A percentile compares a stretch with the other conserved stretches of the same genome.
These are phyloP conservation scores for Poecilia picta DNA, from an alignment of 2,797 vertebrate genomes.

Conservation along the genomic window DNA sequence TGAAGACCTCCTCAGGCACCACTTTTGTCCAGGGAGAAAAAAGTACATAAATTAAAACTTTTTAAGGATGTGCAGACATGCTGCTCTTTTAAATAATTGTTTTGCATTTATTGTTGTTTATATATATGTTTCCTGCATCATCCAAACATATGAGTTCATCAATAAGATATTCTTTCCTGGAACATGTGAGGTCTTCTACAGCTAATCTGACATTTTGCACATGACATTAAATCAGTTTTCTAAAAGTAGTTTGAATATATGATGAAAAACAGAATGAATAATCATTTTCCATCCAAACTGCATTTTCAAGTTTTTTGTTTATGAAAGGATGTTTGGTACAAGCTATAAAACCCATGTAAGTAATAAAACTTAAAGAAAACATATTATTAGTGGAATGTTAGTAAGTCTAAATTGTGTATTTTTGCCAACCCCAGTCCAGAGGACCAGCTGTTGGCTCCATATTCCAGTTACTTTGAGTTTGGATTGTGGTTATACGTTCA, in stretches of 20 bases:
- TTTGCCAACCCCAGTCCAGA: background rate
- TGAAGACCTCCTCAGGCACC: too few species aligned
- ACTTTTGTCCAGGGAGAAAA: too few species aligned
- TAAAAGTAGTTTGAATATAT: background rate
- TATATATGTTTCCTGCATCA: background rate
- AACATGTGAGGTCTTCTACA: background rate
- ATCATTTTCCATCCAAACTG: background rate
- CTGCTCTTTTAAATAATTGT: background rate
- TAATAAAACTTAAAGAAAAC: background rate
- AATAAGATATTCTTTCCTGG: background rate
- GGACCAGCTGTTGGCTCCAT: background rate
- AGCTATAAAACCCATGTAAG: background rate
- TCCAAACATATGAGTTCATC: background rate
- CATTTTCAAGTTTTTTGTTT: background rate
- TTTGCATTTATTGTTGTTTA: background rate
- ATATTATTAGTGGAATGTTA: background rate
- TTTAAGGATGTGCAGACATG: too few species aligned
- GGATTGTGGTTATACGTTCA: background rate
- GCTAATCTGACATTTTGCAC: background rate
- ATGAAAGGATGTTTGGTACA: background rate
- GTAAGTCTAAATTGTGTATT: background rate
- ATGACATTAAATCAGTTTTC: background rate
- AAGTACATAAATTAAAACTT: too few species aligned
- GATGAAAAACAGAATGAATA: background rate
- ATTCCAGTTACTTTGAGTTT: conserved; percentile 1